Base-by-base conservation (phyloP, 2,888 invertebrate genomes). In the Xestobium rufovillosum region DNA sequence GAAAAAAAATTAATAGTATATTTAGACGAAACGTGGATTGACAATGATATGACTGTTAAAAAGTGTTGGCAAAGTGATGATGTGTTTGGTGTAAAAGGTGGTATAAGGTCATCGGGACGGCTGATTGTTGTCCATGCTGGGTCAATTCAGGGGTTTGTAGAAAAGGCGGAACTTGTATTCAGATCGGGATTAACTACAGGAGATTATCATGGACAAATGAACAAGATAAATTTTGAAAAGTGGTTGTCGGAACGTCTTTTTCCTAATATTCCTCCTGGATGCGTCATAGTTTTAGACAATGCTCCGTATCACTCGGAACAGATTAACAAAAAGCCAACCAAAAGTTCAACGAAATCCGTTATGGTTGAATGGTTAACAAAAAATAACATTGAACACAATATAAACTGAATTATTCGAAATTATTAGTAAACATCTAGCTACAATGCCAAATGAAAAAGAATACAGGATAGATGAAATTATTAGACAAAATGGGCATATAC, bases 151-250 rank as follows among this genome's bases (percentile, higher is more conserved):
- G 39, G 36, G n/a, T 36, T 29, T 29, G 30, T 39, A 6, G 16
- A 10, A 16, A 30, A 35, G 6, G 14, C 29, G 8, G 4, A 8
- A 27, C 28, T 27, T 8, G 11, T 31, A 11, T 34, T 36, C 10
- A 44, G 36, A 40, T 34, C 32, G 41, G 15, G 30, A 34, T 19
- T 6, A 36, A 9, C 36, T 8, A 28, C 41, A 10, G 40, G 34
- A n/a, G 41, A 43, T 19, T 48, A 44, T 27, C 42, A 43, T 28
- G 43, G 43, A 31, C 39, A 47, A 29, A 45, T 47, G 39, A 47
- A 42, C n/a, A 34, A 34, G 4, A 14, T 25, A 23, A 27, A 42
- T 32, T 48, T 47, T 29, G 41, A 43, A 31, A 39, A 42, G 23
- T 49, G 42, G 43, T 30, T 38, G 11, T 29, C 32, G n/a, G 36